Evolutionary conservation across 30 jellyfish, hydroid and myxozoan genomes (phyloP).

Genomic region (Nemopilema nomurai): DNA sequence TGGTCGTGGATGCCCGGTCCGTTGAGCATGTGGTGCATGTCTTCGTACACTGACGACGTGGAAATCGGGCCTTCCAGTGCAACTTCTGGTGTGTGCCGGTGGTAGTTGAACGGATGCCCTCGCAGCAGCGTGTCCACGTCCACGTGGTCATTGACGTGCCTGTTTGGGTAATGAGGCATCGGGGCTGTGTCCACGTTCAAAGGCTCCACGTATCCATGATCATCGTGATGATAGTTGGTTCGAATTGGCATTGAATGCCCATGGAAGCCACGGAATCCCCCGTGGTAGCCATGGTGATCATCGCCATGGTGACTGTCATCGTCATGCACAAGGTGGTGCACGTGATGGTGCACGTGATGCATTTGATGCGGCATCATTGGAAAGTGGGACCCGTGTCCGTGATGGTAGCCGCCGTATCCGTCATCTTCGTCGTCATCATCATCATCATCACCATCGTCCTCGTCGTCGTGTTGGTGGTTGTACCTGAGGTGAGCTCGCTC

Average conservation of each 20-base stretch:
- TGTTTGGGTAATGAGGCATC: constrained; percentile 62
- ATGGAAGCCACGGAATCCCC: constrained; percentile 56
- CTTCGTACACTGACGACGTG: constrained; percentile 72
- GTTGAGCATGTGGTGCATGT: constrained; percentile 75
- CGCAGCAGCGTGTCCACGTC: constrained; percentile 53
- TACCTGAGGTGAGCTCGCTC: constrained; percentile 44
- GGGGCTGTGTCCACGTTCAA: constrained; percentile 74
- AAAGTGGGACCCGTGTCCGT: constrained; percentile 15
- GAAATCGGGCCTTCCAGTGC: constrained; percentile 82
- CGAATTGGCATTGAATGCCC: constrained; percentile 51
- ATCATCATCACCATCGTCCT: constrained; percentile 63
- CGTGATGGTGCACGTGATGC: constrained; percentile 69
- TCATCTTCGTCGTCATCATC: constrained; percentile 86
- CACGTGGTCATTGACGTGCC: constrained; percentile 55
- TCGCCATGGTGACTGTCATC: constrained; percentile 45
- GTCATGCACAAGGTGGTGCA: constrained; percentile 52
- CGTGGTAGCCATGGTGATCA: constrained; percentile 55
- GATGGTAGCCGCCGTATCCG: constrained; percentile 23
- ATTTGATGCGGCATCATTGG: constrained; percentile 52
- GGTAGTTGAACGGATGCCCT: constrained; percentile 59
- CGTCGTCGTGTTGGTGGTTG: constrained; percentile 33
- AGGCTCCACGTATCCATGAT: constrained; percentile 54
- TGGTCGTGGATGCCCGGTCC: constrained; percentile 85
- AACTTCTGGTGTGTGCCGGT: constrained; percentile 53
- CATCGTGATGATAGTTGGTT: constrained; percentile 52